Percentiles rank a stretch among this genome's conserved stretches.
Evolutionary conservation across 2,113 vertebrate species (phyloP).

Genomic region (Gnathonemus echidnorhynchus): DNA sequence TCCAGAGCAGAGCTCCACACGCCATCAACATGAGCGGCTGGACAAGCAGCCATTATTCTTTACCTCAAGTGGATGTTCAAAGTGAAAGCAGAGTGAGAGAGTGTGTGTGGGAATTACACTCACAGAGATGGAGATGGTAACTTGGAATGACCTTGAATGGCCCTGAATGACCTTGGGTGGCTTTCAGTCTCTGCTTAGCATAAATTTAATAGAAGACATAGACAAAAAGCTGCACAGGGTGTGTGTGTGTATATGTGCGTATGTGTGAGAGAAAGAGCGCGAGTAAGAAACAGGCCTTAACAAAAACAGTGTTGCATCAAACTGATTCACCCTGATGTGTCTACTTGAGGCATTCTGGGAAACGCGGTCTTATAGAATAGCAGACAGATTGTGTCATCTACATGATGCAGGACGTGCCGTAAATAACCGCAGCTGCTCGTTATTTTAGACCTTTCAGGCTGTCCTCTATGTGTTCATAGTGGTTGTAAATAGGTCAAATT

Average conservation of each 20-base stretch:
- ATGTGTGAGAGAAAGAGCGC: background rate
- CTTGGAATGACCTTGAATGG: slow-evolving; percentile 74
- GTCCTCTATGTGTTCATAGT: background rate
- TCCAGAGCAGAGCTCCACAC: background rate
- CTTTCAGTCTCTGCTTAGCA: slow-evolving; percentile 37
- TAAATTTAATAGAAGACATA: slow-evolving; percentile 45
- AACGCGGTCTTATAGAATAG: background rate
- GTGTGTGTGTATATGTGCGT: background rate
- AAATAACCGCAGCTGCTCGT: background rate
- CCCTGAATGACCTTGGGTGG: background rate
- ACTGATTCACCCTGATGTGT: background rate
- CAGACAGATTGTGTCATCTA: background rate
- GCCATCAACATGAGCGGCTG: background rate
- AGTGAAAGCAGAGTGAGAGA: background rate
- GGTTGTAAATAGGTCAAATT: background rate
- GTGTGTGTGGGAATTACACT: background rate
- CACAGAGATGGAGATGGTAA: slow-evolving; percentile 10
- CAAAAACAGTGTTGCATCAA: background rate
- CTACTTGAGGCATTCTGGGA: background rate
- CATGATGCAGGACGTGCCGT: background rate
- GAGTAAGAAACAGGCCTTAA: background rate
- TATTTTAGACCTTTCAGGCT: background rate
- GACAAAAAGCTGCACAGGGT: slow-evolving; percentile 5
- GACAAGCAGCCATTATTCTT: background rate
- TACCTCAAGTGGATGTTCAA: background rate